Percentiles rank a stretch among this genome's conserved stretches.
Conservation (phyloP, 2,797 vertebrate genomes). For the Apodemus agrarius region DNA sequence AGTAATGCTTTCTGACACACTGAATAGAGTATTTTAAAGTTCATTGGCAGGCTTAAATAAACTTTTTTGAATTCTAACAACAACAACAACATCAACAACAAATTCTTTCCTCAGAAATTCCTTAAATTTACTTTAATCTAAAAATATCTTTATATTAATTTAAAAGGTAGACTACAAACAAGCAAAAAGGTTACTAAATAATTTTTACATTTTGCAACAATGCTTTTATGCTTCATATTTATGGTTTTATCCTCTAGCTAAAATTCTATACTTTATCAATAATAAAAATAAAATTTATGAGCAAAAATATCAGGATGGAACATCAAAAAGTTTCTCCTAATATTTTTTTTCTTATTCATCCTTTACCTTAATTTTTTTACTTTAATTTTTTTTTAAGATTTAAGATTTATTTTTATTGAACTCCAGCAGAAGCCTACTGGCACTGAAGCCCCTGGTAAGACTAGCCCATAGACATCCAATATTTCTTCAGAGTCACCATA, state of each 20-base stretch:
- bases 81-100: not conserved
- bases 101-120: not conserved
- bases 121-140: conserved; percentile 9
- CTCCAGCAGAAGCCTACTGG: no score
- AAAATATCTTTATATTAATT: conserved; percentile 10
- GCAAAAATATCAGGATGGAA: not conserved
- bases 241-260: not conserved
- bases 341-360: not conserved
- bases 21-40: conserved; percentile 37
- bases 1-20: conserved; percentile 26
- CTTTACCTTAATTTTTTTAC: not conserved
- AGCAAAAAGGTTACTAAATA: conserved; percentile 8
- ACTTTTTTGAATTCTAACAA: conserved; percentile 43
- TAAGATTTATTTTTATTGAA: not conserved
- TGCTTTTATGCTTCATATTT: not conserved
- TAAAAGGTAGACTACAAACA: not conserved
- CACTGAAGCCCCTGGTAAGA: no score
- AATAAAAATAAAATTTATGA: conserved; percentile 24
- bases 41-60: conserved; percentile 39
- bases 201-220: not conserved
- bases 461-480: no score
- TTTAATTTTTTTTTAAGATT: no score
- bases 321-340: not conserved
- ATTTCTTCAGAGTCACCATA: no score
- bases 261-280: not conserved